Conservation (phyloP, 1,140 invertebrate species). For the Ostrea edulis region DNA sequence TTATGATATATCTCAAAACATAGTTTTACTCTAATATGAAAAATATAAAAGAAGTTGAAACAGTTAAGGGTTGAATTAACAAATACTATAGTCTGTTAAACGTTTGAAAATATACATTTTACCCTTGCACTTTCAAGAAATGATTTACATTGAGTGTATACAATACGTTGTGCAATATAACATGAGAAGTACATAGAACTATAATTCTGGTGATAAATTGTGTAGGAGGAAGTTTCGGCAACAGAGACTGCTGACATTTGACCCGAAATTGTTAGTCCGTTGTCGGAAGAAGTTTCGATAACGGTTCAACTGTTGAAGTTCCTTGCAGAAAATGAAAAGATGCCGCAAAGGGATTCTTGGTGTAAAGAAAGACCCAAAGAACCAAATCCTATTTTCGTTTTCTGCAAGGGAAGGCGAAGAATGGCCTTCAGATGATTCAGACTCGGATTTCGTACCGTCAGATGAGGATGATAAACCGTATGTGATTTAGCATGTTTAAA, state of each 20-base stretch:
- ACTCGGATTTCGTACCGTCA: conserved; percentile 68
- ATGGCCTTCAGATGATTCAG: conserved; percentile 74
- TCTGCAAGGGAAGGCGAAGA: conserved; percentile 67
- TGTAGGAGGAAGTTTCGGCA: neutral
- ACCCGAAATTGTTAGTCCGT: neutral
- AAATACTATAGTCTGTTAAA: neutral
- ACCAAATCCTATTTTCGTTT: conserved; percentile 72
- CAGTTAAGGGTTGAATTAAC: neutral
- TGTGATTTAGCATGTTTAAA: neutral
- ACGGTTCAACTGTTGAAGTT: neutral
- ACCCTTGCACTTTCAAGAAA: neutral
- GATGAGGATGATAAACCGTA: conserved; percentile 49
- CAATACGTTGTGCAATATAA: neutral
- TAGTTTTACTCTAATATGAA: neutral
- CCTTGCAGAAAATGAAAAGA: conserved; percentile 20
- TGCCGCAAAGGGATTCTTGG: conserved; percentile 68
- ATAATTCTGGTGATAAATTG: neutral
- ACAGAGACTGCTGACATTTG: neutral
- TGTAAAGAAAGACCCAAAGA: conserved; percentile 68
- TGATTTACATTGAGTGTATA: neutral
- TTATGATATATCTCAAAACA: neutral
- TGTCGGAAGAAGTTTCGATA: neutral
- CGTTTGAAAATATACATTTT: neutral
- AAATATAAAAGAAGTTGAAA: neutral
- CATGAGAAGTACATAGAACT: neutral